Conservation (phyloP, 2,113 vertebrate species). For the Columba janthina region DNA sequence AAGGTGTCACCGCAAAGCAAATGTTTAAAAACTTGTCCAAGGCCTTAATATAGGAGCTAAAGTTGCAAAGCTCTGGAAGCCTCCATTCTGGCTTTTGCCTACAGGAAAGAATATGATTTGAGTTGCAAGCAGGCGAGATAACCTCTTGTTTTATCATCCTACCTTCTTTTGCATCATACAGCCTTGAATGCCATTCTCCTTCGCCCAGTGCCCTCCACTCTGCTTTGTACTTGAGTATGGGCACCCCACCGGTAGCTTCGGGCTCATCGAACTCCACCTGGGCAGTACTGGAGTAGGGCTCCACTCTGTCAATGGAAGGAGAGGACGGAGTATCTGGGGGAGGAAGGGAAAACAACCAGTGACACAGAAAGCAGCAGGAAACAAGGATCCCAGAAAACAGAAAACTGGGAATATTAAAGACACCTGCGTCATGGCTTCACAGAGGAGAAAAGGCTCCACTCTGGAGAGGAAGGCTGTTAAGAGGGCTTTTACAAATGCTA, state of each 20-base stretch:
- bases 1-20: neutral
- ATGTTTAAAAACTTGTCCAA: neutral
- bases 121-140: neutral
- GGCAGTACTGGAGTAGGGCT: constrained; percentile 93
- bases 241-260: constrained; percentile 90
- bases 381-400: neutral
- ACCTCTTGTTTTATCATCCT: neutral
- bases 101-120: neutral
- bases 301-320: constrained; percentile 85
- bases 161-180: constrained; percentile 89
- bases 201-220: constrained; percentile 84
- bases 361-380: neutral
- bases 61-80: neutral
- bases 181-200: constrained; percentile 79
- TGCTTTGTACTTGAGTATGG: constrained; percentile 88
- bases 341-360: neutral
- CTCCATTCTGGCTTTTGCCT: neutral
- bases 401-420: neutral
- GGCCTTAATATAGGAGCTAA: neutral
- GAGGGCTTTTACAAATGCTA: neutral
- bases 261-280: constrained; percentile 90
- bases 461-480: neutral
- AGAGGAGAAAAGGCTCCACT: neutral
- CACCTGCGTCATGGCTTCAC: too few species aligned
- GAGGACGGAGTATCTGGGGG: constrained; percentile 91